Evolutionary conservation across 2,888 invertebrate species (phyloP), one percentile per base, ranked within the genome.

Genomic region (Eupithecia abbreviata): DNA sequence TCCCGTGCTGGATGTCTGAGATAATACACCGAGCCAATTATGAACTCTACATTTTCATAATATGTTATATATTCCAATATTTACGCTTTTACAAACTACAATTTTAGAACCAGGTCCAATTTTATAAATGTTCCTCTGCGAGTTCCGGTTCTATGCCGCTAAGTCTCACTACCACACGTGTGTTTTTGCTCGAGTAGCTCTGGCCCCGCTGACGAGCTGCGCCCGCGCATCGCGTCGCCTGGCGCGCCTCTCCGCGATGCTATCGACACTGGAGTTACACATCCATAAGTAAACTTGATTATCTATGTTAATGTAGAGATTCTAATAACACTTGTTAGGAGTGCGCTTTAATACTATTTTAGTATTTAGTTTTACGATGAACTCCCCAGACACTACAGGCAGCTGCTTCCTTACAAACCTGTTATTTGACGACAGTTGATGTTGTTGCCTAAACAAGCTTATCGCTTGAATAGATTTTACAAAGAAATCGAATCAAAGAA

Each of bases 101-200:
- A 13, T 49, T 49, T 49, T 49, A 49, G 2, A 15, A 15, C 51
- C 15, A 51, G 15, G 51, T 15, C 5, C 0, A 55, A n/a, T n/a
- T 55, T n/a, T 5, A 55, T 58, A 0, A 18, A 18, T 58, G 15
- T 18, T 58, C 58, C 0, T 6, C 45, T 41, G 6, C 6, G 69
- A 76, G 76, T 73, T 76, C 65, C 73, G 69, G n/a, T 70, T 76
- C 70, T 66, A 70, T 66, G 65, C 42, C 7, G 2, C 3, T 62
- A 58, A 58, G 15, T 51, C 15, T n/a, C 51, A 51, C n/a, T 51
- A 6, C 51, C 7, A 15, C 51, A n/a, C 15, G n/a, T 15, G 51
- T 51, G n/a, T 51, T 51, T 51, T 51, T 51, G 15, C 15, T 15
- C 49, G 49, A 51, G 1, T 51, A 51, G 49, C 49, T 0, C 12